phyloP scores from a whole-genome alignment of 2,113 vertebrate species.

The Leptocoma aspasia region DNA sequence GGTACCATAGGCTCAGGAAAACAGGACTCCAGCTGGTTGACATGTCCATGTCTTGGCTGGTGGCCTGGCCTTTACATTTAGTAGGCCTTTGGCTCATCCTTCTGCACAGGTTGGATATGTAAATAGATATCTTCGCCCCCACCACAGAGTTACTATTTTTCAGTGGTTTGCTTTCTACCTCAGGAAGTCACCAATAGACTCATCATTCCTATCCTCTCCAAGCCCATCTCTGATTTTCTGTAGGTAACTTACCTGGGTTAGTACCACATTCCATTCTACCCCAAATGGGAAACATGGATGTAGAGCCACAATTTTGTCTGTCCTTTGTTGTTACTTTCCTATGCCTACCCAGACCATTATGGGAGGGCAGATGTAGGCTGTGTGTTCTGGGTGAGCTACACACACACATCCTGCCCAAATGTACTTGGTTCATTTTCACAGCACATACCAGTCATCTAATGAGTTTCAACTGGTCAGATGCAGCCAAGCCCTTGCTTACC shows the following conservation, averaged over 20 bases:
- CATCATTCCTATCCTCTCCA: rapidly evolving
- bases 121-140: neutral
- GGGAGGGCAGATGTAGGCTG: neutral
- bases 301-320: neutral
- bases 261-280: neutral
- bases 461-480: neutral
- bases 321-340: neutral
- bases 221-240: neutral
- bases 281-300: too few relatives aligned
- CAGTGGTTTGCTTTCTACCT: neutral
- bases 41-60: rapidly evolving
- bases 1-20: neutral
- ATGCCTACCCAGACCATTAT: neutral
- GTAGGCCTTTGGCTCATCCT: neutral
- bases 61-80: neutral
- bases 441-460: neutral
- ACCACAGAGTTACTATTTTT: neutral
- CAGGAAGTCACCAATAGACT: neutral
- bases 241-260: neutral
- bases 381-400: neutral
- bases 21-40: neutral
- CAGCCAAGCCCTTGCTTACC: neutral
- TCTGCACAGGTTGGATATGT: neutral
- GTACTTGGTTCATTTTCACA: neutral
- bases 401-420: rapidly evolving